Base-by-base conservation (phyloP, 2,113 vertebrate species). In the Indicator indicator region DNA sequence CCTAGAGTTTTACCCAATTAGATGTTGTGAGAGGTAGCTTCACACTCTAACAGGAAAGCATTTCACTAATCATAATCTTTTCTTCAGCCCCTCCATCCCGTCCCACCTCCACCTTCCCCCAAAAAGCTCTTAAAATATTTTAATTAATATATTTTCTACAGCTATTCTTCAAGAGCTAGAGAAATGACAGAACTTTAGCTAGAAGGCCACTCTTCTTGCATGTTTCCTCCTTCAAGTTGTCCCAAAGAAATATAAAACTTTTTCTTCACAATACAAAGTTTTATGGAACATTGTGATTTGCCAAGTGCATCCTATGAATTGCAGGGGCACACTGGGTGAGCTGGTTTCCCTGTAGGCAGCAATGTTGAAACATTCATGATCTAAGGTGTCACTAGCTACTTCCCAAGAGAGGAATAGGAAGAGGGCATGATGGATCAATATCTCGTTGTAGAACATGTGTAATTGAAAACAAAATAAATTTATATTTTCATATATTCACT, bases 361-460 rank as follows among this genome's bases (percentile, higher is more conserved):
- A 46, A 59, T 14, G 10, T 24, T 70, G 23, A 64, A 40, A 33
- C 0, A 0, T 13, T 55, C 13, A 4, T 9, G 8, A 24, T 26
- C 18, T 74, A 48, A 70, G 11, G 8, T 56, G 16, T 50, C 50
- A n/a, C 33, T 46, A 59, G 62, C 55, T 83, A 44, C 46, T 80
- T 79, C 21, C 33, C 26, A 78, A 60, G 42, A 87, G 58, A 71
- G 9, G 11, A 70, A 7, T 56, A 27, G 59, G 44, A 79, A 55
- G 48, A 67, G 6, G 11, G 5, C 18, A 32, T 5, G 9, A 24
- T 33, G 20, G 19, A 23, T 50, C 69, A 54, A 40, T 20, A 38
- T 7, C 32, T 50, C 19, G 13, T n/a, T 70, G 14, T 21, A 79
- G 52, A 82, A 55, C 2, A 1, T 2, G 4, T 46, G 21, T 30